phyloP scores from a whole-genome alignment of 2,113 vertebrate species.

The Morone saxatilis region DNA sequence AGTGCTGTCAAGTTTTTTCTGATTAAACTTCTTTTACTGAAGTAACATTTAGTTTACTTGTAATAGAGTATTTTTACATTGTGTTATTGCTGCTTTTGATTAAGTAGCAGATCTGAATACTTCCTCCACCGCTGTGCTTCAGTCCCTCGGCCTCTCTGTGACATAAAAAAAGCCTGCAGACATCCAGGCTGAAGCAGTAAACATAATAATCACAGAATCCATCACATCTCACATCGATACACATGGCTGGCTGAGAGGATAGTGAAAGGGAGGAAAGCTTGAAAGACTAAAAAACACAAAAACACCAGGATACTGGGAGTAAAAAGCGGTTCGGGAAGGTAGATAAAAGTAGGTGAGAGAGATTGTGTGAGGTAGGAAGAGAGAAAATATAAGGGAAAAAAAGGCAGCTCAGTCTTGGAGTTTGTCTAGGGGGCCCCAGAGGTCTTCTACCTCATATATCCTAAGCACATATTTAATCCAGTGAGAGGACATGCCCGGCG shows the following conservation, averaged over 20 bases:
- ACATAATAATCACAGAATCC: conserved; percentile 46
- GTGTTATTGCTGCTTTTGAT: not conserved
- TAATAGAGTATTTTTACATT: not conserved
- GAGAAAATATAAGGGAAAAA: conserved; percentile 46
- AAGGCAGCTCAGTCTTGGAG: conserved; percentile 30
- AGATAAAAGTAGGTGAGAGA: conserved; percentile 40
- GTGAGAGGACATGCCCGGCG: conserved; percentile 45
- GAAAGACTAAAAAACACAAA: conserved; percentile 26
- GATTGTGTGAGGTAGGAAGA: conserved; percentile 32
- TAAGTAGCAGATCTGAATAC: not conserved
- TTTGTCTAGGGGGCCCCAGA: conserved; percentile 43
- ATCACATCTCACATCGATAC: conserved; percentile 61
- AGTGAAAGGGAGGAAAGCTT: conserved; percentile 34
- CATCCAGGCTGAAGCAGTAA: conserved; percentile 36
- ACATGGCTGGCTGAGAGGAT: conserved; percentile 36
- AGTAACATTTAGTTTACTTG: not conserved
- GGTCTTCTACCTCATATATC: conserved; percentile 69
- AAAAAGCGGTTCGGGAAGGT: conserved; percentile 20
- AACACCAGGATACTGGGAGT: not conserved
- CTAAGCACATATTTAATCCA: conserved; percentile 75
- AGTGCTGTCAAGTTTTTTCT: not conserved
- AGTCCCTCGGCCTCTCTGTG: not conserved
- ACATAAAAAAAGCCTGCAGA: conserved; percentile 16
- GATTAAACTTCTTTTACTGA: not conserved
- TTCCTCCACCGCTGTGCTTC: not conserved